Evolutionary conservation across 2,113 vertebrate genomes (phyloP), one percentile per base, ranked within the genome.

Genomic region (Oncorhynchus masou): DNA sequence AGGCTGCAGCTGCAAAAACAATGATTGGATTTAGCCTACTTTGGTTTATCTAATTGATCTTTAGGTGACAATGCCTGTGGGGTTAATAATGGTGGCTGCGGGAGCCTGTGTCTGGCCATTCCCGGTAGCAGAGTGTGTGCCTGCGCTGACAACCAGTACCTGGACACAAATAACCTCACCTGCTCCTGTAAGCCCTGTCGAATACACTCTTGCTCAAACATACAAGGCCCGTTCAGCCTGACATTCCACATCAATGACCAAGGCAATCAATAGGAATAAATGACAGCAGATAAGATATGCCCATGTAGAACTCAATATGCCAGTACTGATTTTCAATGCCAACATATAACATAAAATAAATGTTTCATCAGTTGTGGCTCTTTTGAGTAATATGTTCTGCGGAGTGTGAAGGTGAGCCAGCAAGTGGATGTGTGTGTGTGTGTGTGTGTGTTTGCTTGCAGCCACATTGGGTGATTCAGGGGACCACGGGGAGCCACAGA

Each of bases 21-120:
- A 25, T 13, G 25, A 22, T 62, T n/a, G 1, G 59, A 62, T 62
- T 62, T 22, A 22, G n/a, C n/a, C 59, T 62, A 16, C 16, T 13
- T 62, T 62, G 11, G 19, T 68, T 19, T 5, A 27, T 27, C 5
- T 66, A 24, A 68, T 49, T 72, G 27, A 16, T 62, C 65, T 77
- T 19, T 88, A 96, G 95, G 95, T 90, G 92, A 94, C 68, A 96
- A 96, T n/a, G 92, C 93, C 9, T 96, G 95, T 76, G 92, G 94
- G 27, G 81, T 94, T 69, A 94, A 95, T 82, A 94, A 95, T 0
- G 95, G 95, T 16, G 95, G 94, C 73, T 96, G 95, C 76, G 89
- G 93, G 25, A 90, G 90, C 3, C 91, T 96, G 22, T 96, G 95
- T 75, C 91, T 96, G 74, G 93, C 94, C 39, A 87, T 95, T 78